Evolutionary conservation across 1,140 invertebrate genomes (phyloP).

Genomic region (Anastatus disparis): DNA sequence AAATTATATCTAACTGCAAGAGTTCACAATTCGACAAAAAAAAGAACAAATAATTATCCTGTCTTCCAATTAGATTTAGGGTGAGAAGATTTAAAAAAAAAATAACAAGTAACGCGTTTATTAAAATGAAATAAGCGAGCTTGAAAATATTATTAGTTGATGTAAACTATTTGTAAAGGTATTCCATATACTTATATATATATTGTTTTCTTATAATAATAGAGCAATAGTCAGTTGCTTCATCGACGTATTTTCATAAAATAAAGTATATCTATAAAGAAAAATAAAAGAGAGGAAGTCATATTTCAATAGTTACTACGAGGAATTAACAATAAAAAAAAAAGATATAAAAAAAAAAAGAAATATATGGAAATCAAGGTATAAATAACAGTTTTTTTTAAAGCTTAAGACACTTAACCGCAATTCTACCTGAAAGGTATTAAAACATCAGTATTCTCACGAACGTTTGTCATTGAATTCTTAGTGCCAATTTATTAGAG

Average conservation of each 20-base stretch:
- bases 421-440: constrained; percentile 36
- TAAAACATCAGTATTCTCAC: constrained; percentile 55
- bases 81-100: neutral
- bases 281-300: neutral
- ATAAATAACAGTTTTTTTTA: constrained; percentile 4
- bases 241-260: neutral
- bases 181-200: neutral
- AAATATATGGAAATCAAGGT: constrained; percentile 3
- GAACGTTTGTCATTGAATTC: constrained; percentile 50
- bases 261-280: neutral
- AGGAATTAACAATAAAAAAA: neutral
- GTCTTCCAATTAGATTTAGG: constrained; percentile 38
- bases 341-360: neutral
- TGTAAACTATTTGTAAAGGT: constrained; percentile 22
- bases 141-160: too few relatives aligned
- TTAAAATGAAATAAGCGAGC: neutral
- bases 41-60: too few relatives aligned
- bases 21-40: too few relatives aligned
- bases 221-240: neutral
- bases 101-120: neutral
- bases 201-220: neutral
- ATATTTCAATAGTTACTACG: neutral
- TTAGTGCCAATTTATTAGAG: constrained; percentile 51
- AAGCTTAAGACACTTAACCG: constrained; percentile 11
- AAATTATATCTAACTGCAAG: constrained; percentile 21